Evolutionary conservation across 1,140 invertebrate genomes (phyloP), one percentile per base, ranked within the genome.

Genomic region (Heterodera carotae): DNA sequence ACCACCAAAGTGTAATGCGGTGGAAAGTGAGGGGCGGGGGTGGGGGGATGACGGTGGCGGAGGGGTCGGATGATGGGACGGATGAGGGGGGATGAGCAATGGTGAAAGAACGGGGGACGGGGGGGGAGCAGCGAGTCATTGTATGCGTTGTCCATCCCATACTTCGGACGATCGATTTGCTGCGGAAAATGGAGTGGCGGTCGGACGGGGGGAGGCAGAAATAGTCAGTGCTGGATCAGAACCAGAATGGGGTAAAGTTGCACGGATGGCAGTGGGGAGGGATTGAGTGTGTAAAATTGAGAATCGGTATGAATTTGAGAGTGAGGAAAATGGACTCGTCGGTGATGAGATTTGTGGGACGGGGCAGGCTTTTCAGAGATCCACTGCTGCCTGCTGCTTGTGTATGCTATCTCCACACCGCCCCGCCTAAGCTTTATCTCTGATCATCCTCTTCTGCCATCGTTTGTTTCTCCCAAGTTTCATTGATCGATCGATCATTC

Each of bases 111-210:
- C 27, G 62, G 62, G 29, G 33, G 22, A 27, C 39, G 12, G 62
- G 5, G 62, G 62, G 62, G 29, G 33, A 29, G 62, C 39, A 29
- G 62, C 0, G 62, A 34, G 62, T 31, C 29, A 66, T 66, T 66
- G 62, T 66, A 12, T 34, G 62, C 62, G 33, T 31, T 66, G 33
- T 66, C 62, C 62, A 66, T 66, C 62, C 7, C 62, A 66, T 34
- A 66, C 27, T 18, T 66, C 62, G 29, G 29, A 29, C 62, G 62
- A 66, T 66, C 62, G 62, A 66, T 66, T 66, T 66, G 62, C 62
- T 31, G 62, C 62, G 62, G 62, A 66, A 34, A 34, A 66, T 66
- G n/a, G 62, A 66, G 12, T 22, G 29, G 5, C 3, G 4, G 5
- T 12, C n/a, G 62, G 62, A 27, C 7, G 22, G n/a, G 60, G 60